Evolutionary conservation across 1,140 invertebrate species (phyloP), one percentile per base, ranked within the genome.

Genomic region (Penaeus chinensis): DNA sequence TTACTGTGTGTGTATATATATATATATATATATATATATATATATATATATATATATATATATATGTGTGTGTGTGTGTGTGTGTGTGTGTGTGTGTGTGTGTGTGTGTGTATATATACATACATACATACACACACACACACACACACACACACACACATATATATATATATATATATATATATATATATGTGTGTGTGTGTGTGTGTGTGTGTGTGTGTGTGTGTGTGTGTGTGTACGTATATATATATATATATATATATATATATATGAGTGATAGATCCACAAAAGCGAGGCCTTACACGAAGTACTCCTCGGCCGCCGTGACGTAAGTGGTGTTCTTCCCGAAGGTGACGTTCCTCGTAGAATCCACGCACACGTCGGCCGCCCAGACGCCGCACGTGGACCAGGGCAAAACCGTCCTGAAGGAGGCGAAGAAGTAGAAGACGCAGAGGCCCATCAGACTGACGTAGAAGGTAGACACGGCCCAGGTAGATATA

Each of bases 401-500:
- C 87, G 94, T 94, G 91, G 95, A 94, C 96, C 96, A 97, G 0
- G 96, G 96, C 84, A 97, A 91, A 88, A 94, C 93, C 83, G 91
- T 94, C 66, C 93, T 93, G 82, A 91, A 91, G 89, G 96, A 96
- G 42, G 95, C 95, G 87, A 95, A 94, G 93, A 97, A 95, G 91
- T 97, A 97, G 91, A 95, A 95, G 61, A 97, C 94, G 66, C 96
- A 96, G 95, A 96, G 96, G 66, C 95, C 96, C 92, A 93, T 93
- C 13, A 93, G 71, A 24, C 91, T 91, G 47, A 91, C 91, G 85
- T 92, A 93, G 89, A 92, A 93, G 8, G 92, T 91, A 18, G 91
- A 82, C 0, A 93, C 91, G n/a, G 91, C 91, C 19, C 89, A 91
- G 10, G 91, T 91, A 4, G 91, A 90, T n/a, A 93, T 83, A 20